These are phyloP conservation scores for Trididemnum clinides DNA, from an alignment of 23 tunicate genomes.

Conservation along the genomic window DNA sequence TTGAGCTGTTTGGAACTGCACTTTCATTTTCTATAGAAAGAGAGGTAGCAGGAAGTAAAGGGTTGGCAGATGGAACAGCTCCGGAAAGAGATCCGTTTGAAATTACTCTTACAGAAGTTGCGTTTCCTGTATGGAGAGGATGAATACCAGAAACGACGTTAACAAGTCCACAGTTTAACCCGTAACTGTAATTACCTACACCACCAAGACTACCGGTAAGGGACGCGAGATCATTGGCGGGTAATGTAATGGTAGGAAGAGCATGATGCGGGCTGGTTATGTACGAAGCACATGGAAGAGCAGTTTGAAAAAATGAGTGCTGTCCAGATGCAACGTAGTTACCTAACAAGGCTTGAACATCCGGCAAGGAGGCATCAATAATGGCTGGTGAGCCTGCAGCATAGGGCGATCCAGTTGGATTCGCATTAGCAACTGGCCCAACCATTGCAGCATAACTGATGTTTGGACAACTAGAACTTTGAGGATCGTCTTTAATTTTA, in stretches of 20 bases:
- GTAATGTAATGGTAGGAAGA: not conserved
- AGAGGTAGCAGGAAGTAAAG: constrained; percentile 50
- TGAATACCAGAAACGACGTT: constrained; percentile 46
- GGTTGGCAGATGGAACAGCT: constrained; percentile 53
- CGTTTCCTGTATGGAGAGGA: constrained; percentile 33
- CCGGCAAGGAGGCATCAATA: constrained; percentile 62
- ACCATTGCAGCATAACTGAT: constrained; percentile 75
- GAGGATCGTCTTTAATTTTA: constrained; percentile 95
- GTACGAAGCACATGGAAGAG: constrained; percentile 44
- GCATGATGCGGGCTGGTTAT: constrained; percentile 16
- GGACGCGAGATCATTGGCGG: constrained; percentile 46
- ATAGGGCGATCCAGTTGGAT: constrained; percentile 94
- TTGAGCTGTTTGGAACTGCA: constrained; percentile 24
- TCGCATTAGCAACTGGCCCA: constrained; percentile 92
- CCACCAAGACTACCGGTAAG: constrained; percentile 35
- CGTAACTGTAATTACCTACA: constrained; percentile 55
- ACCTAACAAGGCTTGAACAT: constrained; percentile 67
- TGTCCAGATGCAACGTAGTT: constrained; percentile 60
- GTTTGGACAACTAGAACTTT: constrained; percentile 88
- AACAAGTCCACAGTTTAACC: constrained; percentile 31
- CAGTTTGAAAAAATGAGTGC: constrained; percentile 39
- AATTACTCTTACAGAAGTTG: constrained; percentile 49
- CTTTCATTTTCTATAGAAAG: constrained; percentile 23
- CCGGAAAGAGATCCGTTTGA: constrained; percentile 63
- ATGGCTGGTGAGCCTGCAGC: constrained; percentile 63